A percentile compares a stretch with the other conserved stretches of the same genome.
phyloP scores from a whole-genome alignment of 2,113 vertebrate species.

The Blennius ocellaris region DNA sequence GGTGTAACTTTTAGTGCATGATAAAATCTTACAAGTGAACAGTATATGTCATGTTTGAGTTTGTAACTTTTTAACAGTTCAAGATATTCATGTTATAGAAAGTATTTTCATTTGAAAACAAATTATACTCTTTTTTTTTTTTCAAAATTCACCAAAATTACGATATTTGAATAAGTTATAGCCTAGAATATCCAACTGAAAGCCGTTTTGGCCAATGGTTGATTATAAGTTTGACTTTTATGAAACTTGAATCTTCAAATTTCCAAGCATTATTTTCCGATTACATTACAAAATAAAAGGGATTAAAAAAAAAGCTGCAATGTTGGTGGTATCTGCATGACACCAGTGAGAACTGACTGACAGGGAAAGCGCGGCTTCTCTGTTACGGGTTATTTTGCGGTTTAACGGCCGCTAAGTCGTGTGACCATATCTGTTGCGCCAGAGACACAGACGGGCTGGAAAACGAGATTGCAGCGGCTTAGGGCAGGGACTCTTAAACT shows the following conservation, averaged over 20 bases:
- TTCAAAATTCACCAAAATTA: too few relatives aligned
- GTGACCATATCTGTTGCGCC: slow-evolving; percentile 61
- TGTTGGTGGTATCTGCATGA: slow-evolving; percentile 6
- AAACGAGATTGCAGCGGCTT: slow-evolving; percentile 38
- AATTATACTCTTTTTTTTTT: not conserved
- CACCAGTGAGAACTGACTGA: slow-evolving; percentile 20
- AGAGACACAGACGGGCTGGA: slow-evolving; percentile 49
- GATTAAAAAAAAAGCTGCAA: not conserved
- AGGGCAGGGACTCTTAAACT: slow-evolving; percentile 52
- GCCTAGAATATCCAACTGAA: not conserved
- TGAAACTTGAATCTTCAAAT: not conserved
- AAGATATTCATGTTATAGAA: not conserved
- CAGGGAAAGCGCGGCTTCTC: slow-evolving; percentile 25
- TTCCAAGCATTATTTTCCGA: not conserved
- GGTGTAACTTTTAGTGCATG: slow-evolving; percentile 33
- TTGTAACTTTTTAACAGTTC: not conserved
- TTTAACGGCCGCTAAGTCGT: slow-evolving; percentile 58
- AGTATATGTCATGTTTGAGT: not conserved
- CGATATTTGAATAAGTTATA: not conserved
- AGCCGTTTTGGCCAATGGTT: not conserved
- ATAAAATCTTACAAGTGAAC: not conserved
- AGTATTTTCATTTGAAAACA: not conserved
- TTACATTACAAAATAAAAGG: not conserved
- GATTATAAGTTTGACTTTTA: not conserved
- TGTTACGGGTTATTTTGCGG: slow-evolving; percentile 60